These are phyloP conservation scores for Therioaphis trifolii DNA, from an alignment of 2,888 invertebrate genomes.

Conservation along the genomic window DNA sequence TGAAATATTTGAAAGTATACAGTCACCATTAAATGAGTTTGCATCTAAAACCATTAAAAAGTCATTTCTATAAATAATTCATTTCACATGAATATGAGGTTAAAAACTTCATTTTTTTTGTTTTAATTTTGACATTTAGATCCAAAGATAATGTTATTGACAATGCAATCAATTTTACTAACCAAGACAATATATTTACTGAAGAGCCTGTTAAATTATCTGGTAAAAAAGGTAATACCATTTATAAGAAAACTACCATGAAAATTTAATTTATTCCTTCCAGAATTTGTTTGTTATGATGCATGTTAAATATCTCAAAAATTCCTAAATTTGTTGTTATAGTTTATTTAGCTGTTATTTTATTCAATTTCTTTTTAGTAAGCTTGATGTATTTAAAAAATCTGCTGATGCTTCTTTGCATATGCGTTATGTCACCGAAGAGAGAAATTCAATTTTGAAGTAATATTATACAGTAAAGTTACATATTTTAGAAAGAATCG, in stretches of 20 bases:
- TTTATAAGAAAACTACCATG: background rate
- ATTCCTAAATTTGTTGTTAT: background rate
- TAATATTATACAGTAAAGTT: background rate
- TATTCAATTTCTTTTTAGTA: conserved; percentile 13
- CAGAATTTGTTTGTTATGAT: background rate
- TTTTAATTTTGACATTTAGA: too few species aligned
- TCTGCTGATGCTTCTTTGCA: background rate
- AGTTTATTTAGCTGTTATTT: background rate
- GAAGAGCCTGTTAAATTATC: background rate
- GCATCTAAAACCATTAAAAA: too few species aligned
- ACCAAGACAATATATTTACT: background rate
- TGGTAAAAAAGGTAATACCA: background rate
- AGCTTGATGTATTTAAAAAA: conserved; percentile 12
- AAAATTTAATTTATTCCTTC: background rate
- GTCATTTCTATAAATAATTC: too few species aligned
- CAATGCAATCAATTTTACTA: too few species aligned
- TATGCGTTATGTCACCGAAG: conserved; percentile 2
- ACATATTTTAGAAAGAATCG: conserved; percentile 2
- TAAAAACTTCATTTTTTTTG: too few species aligned
- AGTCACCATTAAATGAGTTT: too few species aligned
- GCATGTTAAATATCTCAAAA: background rate
- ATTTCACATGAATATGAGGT: too few species aligned
- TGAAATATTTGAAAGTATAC: background rate
- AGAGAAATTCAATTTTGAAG: background rate
- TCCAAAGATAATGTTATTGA: too few species aligned